Percentiles rank a stretch among this genome's conserved stretches.
Conservation (phyloP, 2,797 vertebrate genomes). For the Sylvilagus floridanus region DNA sequence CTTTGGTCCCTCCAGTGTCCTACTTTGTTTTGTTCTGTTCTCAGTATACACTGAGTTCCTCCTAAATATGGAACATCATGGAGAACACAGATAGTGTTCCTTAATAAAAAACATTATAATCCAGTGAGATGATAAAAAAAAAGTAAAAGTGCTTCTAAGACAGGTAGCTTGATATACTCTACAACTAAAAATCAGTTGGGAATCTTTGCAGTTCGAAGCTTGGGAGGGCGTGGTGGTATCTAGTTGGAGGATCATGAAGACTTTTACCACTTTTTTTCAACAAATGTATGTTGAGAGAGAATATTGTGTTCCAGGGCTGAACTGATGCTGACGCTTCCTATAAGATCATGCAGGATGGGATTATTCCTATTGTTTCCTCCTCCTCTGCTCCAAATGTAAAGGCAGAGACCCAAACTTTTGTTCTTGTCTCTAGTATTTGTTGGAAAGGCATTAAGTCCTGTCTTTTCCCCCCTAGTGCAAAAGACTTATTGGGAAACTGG, state of each 20-base stretch:
- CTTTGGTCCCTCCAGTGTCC: not conserved
- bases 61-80: accelerated
- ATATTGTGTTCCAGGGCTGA: not conserved
- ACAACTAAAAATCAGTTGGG: not conserved
- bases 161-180: accelerated
- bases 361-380: no score
- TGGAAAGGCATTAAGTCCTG: slow-evolving; percentile 55
- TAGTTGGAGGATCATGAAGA: not conserved
- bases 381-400: not conserved
- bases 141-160: not conserved
- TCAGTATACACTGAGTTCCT: not conserved
- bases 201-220: not conserved
- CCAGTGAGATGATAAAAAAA: not conserved
- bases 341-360: not conserved
- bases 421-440: slow-evolving; percentile 54
- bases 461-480: slow-evolving; percentile 77
- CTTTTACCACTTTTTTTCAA: no score
- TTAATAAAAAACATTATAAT: accelerated
- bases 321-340: not conserved
- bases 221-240: not conserved
- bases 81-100: not conserved
- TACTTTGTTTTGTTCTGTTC: not conserved
- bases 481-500: slow-evolving; percentile 75
- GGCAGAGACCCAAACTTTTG: not conserved
- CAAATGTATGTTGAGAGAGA: not conserved